Conservation (phyloP, 2,113 vertebrate genomes). For the Mugil cephalus region DNA sequence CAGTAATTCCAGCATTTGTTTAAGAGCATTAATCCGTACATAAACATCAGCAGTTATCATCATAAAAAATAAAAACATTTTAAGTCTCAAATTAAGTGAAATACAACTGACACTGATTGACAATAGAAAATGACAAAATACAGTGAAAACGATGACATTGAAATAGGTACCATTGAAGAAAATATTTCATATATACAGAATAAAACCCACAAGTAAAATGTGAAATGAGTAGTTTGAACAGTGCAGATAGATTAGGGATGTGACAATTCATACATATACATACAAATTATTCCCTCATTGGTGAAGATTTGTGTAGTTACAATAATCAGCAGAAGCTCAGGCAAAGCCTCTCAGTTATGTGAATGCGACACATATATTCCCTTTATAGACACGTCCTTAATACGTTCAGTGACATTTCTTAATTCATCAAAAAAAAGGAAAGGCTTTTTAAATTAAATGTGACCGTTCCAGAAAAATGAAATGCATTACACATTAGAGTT, state of each 20-base stretch:
- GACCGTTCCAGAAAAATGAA: neutral
- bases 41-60: slow-evolving; percentile 4
- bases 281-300: neutral
- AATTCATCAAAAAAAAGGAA: neutral
- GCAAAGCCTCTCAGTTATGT: neutral
- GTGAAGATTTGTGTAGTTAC: neutral
- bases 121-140: slow-evolving; percentile 19
- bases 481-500: slow-evolving; percentile 7
- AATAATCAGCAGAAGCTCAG: neutral
- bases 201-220: slow-evolving; percentile 28
- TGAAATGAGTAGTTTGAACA: slow-evolving; percentile 36
- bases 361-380: neutral
- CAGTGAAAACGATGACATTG: slow-evolving; percentile 18
- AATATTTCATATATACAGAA: slow-evolving; percentile 46
- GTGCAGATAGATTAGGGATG: slow-evolving; percentile 21
- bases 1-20: slow-evolving; percentile 75
- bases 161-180: slow-evolving; percentile 48
- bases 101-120: slow-evolving; percentile 26
- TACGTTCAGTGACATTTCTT: slow-evolving; percentile 34
- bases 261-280: too few relatives aligned
- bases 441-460: slow-evolving; percentile 13
- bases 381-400: slow-evolving; percentile 32
- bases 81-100: slow-evolving; percentile 39
- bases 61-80: slow-evolving; percentile 32
- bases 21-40: slow-evolving; percentile 25